Conservation (phyloP, 2,113 vertebrate species). For the Gavia stellata region DNA sequence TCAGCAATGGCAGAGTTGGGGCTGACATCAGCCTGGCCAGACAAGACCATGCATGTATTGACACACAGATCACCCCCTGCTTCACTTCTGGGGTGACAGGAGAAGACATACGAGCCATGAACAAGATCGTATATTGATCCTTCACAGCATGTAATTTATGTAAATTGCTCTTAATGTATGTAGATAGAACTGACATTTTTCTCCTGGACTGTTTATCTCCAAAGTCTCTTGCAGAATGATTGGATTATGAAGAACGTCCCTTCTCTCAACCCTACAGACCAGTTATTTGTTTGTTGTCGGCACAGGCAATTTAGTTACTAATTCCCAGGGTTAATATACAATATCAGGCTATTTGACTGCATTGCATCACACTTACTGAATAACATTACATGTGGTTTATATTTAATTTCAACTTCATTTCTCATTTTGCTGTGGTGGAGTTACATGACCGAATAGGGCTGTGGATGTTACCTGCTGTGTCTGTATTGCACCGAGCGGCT, state of each 20-base stretch:
- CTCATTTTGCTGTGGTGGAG: neutral
- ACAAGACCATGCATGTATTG: neutral
- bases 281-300: neutral
- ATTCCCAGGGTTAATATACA: neutral
- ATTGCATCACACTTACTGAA: neutral
- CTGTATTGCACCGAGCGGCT: neutral
- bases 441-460: neutral
- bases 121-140: neutral
- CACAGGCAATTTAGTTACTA: neutral
- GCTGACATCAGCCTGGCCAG: neutral
- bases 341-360: neutral
- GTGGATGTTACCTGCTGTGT: neutral
- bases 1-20: neutral
- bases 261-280: neutral
- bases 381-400: neutral
- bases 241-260: neutral
- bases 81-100: neutral
- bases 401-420: slow-evolving; percentile 1
- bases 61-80: neutral
- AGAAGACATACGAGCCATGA: neutral
- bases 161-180: slow-evolving; percentile 22
- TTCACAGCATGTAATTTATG: slow-evolving; percentile 16
- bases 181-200: slow-evolving; percentile 29
- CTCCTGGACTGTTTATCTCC: neutral
- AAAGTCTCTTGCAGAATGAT: neutral